These are phyloP conservation scores for Harpagifer antarcticus DNA, from an alignment of 2,797 vertebrate genomes.

Conservation along the genomic window DNA sequence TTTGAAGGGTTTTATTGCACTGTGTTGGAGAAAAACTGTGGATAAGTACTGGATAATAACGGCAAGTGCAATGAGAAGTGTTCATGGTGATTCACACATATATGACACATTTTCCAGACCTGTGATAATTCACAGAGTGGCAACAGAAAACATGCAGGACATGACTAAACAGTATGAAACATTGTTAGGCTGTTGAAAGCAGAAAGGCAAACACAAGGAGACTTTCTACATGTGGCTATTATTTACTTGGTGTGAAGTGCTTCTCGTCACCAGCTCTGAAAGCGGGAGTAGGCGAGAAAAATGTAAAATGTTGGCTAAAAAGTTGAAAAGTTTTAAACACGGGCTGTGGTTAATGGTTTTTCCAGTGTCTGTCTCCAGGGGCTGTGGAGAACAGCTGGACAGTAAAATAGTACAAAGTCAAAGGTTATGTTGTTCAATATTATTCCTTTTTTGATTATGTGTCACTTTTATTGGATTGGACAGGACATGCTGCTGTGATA, in stretches of 20 bases:
- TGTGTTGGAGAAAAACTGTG: not conserved
- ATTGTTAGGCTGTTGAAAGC: not conserved
- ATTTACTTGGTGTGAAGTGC: conserved; percentile 35
- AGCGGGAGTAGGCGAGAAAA: not conserved
- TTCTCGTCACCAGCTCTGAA: too few species aligned
- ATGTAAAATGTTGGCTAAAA: conserved; percentile 41
- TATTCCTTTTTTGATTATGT: conserved; percentile 21
- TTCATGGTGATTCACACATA: not conserved
- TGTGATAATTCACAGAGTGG: not conserved
- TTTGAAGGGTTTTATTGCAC: not conserved
- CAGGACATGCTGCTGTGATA: conserved; percentile 21
- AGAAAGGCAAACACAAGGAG: not conserved
- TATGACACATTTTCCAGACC: not conserved
- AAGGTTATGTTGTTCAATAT: conserved; percentile 34
- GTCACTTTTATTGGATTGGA: conserved; percentile 27
- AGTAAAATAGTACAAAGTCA: not conserved
- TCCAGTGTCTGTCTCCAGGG: not conserved
- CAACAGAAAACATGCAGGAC: not conserved
- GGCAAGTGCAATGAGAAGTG: not conserved
- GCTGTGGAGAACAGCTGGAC: conserved; percentile 8
- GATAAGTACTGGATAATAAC: not conserved
- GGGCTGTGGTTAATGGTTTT: conserved; percentile 6
- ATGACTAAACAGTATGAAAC: not conserved
- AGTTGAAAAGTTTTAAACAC: not conserved
- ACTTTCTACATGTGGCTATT: not conserved